Conservation (phyloP, 92 coral and sea anemone genomes). For the Phenganax stokvisi region DNA sequence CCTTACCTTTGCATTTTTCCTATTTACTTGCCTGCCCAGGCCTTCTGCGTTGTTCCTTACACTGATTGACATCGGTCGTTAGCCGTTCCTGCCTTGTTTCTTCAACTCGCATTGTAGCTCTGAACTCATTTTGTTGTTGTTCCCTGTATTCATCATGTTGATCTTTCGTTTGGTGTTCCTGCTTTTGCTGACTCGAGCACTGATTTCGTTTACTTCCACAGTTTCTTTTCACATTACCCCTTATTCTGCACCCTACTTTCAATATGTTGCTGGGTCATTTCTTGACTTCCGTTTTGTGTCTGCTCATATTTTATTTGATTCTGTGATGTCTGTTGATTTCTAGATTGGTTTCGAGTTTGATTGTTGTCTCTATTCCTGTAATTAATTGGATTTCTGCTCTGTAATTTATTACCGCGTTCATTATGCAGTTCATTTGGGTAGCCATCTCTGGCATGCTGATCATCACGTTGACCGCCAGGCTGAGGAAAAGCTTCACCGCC, state of each 20-base stretch:
- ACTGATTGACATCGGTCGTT: background rate
- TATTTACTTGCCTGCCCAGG: background rate
- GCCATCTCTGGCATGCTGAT: background rate
- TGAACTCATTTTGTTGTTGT: no score
- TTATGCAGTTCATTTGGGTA: background rate
- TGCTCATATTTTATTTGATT: no score
- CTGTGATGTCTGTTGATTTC: background rate
- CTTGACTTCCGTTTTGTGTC: no score
- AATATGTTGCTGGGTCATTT: no score
- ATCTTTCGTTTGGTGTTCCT: background rate
- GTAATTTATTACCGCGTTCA: background rate
- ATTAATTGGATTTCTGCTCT: background rate
- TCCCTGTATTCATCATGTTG: background rate
- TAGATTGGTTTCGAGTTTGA: background rate
- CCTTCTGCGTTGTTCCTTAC: background rate
- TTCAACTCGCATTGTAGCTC: no score
- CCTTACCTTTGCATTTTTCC: background rate
- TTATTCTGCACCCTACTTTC: no score
- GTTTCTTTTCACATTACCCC: no score
- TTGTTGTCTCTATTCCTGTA: background rate
- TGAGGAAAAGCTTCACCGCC: background rate
- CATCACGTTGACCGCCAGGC: constrained; percentile 2
- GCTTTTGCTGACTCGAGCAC: background rate
- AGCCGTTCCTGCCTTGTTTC: no score
- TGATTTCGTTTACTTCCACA: no score